A percentile compares a stretch with the other conserved stretches of the same genome.
These are phyloP conservation scores for Xanthia icteritia DNA, from an alignment of 2,888 invertebrate species.

Conservation along the genomic window DNA sequence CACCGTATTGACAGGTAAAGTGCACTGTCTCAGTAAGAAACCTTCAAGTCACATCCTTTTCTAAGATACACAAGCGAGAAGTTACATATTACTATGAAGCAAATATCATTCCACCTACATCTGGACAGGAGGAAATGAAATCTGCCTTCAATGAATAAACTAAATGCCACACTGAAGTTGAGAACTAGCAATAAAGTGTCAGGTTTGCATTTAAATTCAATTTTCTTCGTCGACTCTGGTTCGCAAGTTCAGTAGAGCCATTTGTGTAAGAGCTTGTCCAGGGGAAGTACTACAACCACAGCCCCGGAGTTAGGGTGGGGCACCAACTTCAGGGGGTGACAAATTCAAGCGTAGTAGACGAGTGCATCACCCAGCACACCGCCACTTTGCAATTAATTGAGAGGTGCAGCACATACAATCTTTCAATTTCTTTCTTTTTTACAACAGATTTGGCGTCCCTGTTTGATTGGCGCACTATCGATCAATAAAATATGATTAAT, in stretches of 20 bases:
- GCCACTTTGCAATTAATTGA: too few species aligned
- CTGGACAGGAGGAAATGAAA: constrained; percentile 56
- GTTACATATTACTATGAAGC: not conserved
- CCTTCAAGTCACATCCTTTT: not conserved
- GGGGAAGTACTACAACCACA: too few species aligned
- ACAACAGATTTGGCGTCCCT: too few species aligned
- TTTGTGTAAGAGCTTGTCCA: not conserved
- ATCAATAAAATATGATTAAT: too few species aligned
- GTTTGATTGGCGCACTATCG: too few species aligned
- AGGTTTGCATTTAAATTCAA: constrained; percentile 28
- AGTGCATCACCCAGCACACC: too few species aligned
- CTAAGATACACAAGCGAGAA: constrained; percentile 3
- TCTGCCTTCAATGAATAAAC: constrained; percentile 30
- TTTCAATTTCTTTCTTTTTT: too few species aligned
- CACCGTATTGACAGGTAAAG: not conserved
- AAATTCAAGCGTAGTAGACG: too few species aligned
- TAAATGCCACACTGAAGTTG: constrained; percentile 26
- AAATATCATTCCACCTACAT: constrained; percentile 19
- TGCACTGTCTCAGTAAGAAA: not conserved
- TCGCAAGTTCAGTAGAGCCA: not conserved
- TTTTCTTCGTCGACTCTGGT: constrained; percentile 23
- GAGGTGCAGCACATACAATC: too few species aligned
- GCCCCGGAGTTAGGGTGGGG: too few species aligned
- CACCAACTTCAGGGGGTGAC: too few species aligned
- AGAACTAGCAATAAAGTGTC: constrained; percentile 21